Evolutionary conservation across 2,888 invertebrate species (phyloP).

Genomic region (Melinaea menophilus): DNA sequence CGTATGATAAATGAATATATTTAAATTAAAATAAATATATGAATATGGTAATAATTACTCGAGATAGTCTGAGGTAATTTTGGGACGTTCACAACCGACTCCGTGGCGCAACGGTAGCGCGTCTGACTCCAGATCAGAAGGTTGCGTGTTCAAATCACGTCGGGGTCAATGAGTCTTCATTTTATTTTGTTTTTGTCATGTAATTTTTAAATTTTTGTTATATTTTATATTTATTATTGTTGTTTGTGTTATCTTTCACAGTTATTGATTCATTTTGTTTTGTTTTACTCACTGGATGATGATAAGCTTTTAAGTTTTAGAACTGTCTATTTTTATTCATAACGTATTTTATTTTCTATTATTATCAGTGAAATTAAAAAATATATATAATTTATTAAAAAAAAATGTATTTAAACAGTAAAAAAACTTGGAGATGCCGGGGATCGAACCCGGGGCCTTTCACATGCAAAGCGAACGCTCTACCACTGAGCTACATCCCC

Average conservation of each 20-base stretch:
- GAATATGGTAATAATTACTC: too few species aligned
- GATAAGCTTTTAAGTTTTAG: too few species aligned
- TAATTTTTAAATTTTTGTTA: not conserved
- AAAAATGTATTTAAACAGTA: not conserved
- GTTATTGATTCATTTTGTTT: too few species aligned
- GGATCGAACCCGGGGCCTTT: conserved; percentile 99
- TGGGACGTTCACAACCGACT: conserved; percentile 67
- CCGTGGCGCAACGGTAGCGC: conserved; percentile 99
- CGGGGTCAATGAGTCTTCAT: conserved; percentile 88
- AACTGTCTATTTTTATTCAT: too few species aligned
- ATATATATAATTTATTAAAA: not conserved
- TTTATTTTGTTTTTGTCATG: not conserved
- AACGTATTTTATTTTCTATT: not conserved
- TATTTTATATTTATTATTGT: not conserved
- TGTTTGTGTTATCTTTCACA: too few species aligned
- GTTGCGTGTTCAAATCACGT: conserved; percentile 98
- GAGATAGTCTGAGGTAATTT: not conserved
- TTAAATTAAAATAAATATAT: too few species aligned
- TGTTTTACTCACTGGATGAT: too few species aligned
- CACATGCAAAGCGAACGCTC: conserved; percentile 99
- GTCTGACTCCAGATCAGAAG: conserved; percentile 99
- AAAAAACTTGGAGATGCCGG: conserved; percentile 87
- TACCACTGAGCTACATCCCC: conserved; percentile 98
- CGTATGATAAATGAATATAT: too few species aligned
- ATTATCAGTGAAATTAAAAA: not conserved